Conservation (phyloP, 2,888 invertebrate species). For the Melitaea athalia region DNA sequence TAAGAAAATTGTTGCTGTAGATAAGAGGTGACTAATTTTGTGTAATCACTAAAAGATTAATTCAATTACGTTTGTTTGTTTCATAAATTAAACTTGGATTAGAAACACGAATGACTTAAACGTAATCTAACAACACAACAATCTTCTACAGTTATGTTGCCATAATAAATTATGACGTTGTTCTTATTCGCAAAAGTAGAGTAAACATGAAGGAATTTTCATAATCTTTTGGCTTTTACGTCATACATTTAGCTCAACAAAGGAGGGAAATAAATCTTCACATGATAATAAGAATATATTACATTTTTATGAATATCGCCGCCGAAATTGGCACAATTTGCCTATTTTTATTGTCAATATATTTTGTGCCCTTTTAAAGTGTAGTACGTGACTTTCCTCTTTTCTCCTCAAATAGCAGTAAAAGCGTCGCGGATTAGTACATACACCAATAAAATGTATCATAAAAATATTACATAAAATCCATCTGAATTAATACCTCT, state of each 20-base stretch:
- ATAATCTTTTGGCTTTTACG: neutral
- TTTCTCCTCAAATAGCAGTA: neutral
- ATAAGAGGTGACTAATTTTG: no score
- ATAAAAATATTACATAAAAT: conserved; percentile 23
- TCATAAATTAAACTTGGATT: no score
- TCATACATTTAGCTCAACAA: neutral
- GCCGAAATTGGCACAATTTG: neutral
- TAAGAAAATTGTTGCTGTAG: no score
- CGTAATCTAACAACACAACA: neutral
- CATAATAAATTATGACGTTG: neutral
- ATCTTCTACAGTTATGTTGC: neutral
- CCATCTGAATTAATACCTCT: conserved; percentile 13
- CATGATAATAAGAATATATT: neutral
- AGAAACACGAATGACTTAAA: no score
- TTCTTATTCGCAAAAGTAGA: neutral
- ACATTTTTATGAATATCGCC: neutral
- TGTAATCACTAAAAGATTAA: no score
- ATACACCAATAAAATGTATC: conserved; percentile 10
- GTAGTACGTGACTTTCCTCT: conserved; percentile 4
- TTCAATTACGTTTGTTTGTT: no score
- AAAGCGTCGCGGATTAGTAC: conserved; percentile 4
- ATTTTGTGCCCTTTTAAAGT: neutral
- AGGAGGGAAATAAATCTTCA: neutral
- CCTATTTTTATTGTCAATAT: conserved; percentile 1
- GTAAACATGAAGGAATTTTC: neutral